Evolutionary conservation across 37 sponge, comb jelly and placozoan species (phyloP).

Genomic region (Ianthella basta): DNA sequence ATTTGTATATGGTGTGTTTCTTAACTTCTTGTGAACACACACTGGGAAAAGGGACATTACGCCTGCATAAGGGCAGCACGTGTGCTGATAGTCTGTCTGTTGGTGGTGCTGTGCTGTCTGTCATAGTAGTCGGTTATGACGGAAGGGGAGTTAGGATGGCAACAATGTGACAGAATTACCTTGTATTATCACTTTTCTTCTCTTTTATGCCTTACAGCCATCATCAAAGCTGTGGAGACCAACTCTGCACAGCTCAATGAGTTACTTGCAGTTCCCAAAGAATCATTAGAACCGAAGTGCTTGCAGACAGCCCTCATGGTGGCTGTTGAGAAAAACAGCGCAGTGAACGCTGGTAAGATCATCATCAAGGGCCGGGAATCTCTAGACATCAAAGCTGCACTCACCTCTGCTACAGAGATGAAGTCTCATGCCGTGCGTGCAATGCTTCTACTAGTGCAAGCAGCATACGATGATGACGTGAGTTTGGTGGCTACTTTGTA

Average conservation of each 20-base stretch:
- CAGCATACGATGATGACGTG: constrained; percentile 9
- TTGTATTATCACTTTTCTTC: no score
- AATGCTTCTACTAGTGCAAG: constrained; percentile 23
- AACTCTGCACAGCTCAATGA: constrained; percentile 26
- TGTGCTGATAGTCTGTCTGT: no score
- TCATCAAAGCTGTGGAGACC: constrained; percentile 31
- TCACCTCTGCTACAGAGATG: neutral
- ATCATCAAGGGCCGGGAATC: constrained; percentile 36
- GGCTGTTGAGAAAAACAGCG: constrained; percentile 31
- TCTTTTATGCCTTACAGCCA: neutral
- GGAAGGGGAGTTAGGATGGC: no score
- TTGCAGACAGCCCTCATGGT: constrained; percentile 31
- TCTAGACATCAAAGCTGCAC: constrained; percentile 12
- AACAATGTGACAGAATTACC: no score
- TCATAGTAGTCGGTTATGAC: no score
- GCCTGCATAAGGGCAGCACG: no score
- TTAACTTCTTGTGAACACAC: no score
- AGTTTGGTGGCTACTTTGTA: constrained; percentile 6
- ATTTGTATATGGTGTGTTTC: no score
- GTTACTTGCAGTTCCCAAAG: neutral
- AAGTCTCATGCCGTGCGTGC: constrained; percentile 10
- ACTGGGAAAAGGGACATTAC: no score
- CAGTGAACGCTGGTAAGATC: constrained; percentile 32
- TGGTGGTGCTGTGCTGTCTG: no score
- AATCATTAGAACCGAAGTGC: constrained; percentile 19